Percentiles rank a stretch among this genome's conserved stretches.
Conservation (phyloP, 2,888 invertebrate species). For the Nemoura dubitans region DNA sequence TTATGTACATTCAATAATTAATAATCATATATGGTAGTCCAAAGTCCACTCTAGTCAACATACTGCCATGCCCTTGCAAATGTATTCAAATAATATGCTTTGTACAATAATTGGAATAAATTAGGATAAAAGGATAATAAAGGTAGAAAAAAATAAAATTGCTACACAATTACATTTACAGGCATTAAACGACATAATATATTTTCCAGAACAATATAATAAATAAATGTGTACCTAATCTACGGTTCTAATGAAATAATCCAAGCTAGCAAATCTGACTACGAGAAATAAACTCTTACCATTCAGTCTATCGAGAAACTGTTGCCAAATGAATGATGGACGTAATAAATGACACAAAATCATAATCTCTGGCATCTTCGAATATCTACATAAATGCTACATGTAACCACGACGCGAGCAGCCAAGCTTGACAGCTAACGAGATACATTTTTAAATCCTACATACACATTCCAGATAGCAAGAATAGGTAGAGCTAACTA, state of each 20-base stretch:
- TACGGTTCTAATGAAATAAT: background rate
- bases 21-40: too few relatives aligned
- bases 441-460: too few relatives aligned
- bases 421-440: too few relatives aligned
- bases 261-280: background rate
- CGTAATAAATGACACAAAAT: background rate
- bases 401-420: too few relatives aligned
- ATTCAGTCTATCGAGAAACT: background rate
- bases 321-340: background rate
- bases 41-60: too few relatives aligned
- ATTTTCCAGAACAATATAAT: slow-evolving; percentile 47
- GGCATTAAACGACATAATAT: slow-evolving; percentile 48
- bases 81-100: too few relatives aligned
- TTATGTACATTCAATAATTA: too few relatives aligned
- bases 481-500: too few relatives aligned
- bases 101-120: background rate
- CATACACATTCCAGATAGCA: too few relatives aligned
- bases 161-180: slow-evolving; percentile 48
- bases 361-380: background rate
- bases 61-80: too few relatives aligned
- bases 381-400: too few relatives aligned
- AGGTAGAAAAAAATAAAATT: slow-evolving; percentile 45
- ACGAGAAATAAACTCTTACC: background rate
- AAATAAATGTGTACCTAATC: slow-evolving; percentile 18
- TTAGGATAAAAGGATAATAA: background rate